Evolutionary conservation across 2,113 vertebrate species (phyloP).

Genomic region (Pithys albifrons): DNA sequence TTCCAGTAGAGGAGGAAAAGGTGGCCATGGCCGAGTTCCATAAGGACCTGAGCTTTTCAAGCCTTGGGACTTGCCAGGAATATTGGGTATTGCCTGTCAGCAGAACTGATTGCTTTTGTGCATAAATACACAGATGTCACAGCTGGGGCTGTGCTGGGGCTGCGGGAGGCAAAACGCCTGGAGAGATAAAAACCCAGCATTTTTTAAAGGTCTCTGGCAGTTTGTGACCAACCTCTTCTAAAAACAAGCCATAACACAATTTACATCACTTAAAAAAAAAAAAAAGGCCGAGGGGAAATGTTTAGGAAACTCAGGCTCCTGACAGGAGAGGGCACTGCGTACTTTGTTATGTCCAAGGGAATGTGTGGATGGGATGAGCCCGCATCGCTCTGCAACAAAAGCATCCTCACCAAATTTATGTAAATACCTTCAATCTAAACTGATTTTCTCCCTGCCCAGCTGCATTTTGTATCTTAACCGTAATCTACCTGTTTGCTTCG

Average conservation of each 20-base stretch:
- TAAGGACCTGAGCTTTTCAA: background rate
- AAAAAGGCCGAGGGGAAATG: background rate
- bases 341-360: background rate
- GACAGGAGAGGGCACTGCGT: conserved; percentile 37
- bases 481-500: background rate
- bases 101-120: background rate
- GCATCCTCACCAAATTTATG: background rate
- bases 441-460: background rate
- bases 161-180: background rate
- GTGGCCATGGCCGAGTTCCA: fast-evolving
- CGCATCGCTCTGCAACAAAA: background rate
- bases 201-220: background rate
- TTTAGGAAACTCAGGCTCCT: background rate
- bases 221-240: background rate
- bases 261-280: background rate
- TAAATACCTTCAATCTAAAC: background rate
- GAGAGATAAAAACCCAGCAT: fast-evolving
- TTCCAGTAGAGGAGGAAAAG: background rate
- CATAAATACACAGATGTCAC: background rate
- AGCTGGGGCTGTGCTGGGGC: background rate
- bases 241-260: background rate
- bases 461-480: background rate
- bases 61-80: background rate
- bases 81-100: fast-evolving
- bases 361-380: fast-evolving